These are phyloP conservation scores for Sorex fumeus DNA, from an alignment of 2,113 vertebrate species.

Conservation along the genomic window DNA sequence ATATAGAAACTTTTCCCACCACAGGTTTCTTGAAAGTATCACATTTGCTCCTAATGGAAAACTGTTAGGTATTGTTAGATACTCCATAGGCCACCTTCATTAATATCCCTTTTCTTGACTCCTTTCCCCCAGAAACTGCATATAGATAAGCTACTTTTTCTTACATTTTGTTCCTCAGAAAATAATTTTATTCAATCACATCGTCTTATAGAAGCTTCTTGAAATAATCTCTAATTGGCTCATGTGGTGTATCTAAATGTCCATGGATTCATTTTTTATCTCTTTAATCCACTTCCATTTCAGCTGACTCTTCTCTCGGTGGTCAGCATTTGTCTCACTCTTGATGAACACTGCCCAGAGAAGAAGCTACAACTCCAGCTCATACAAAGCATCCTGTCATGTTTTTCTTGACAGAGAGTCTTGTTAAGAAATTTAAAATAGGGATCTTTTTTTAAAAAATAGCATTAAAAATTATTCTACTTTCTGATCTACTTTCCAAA, in stretches of 20 bases:
- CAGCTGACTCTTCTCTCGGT: slow-evolving; percentile 30
- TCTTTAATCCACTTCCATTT: slow-evolving; percentile 50
- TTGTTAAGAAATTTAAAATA: background rate
- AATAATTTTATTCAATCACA: slow-evolving; percentile 36
- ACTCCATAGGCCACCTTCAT: background rate
- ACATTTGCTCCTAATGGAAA: slow-evolving; percentile 5
- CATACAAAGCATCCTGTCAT: background rate
- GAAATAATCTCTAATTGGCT: slow-evolving; percentile 42
- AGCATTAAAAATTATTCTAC: slow-evolving; percentile 36
- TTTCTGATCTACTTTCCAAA: slow-evolving; percentile 36
- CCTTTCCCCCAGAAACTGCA: background rate
- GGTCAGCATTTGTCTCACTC: slow-evolving; percentile 41
- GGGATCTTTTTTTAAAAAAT: background rate
- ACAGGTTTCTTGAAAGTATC: background rate
- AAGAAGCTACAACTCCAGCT: background rate
- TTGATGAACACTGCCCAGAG: background rate
- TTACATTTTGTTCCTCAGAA: slow-evolving; percentile 14
- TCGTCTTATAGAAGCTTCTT: background rate
- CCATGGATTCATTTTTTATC: slow-evolving; percentile 51
- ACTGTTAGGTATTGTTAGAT: background rate
- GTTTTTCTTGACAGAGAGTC: background rate
- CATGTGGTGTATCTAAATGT: slow-evolving; percentile 13
- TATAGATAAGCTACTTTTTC: background rate
- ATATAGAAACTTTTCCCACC: slow-evolving; percentile 46
- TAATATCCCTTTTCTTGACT: background rate